Evolutionary conservation across 2,797 vertebrate genomes (phyloP).

Genomic region (Sebastes iracundus): DNA sequence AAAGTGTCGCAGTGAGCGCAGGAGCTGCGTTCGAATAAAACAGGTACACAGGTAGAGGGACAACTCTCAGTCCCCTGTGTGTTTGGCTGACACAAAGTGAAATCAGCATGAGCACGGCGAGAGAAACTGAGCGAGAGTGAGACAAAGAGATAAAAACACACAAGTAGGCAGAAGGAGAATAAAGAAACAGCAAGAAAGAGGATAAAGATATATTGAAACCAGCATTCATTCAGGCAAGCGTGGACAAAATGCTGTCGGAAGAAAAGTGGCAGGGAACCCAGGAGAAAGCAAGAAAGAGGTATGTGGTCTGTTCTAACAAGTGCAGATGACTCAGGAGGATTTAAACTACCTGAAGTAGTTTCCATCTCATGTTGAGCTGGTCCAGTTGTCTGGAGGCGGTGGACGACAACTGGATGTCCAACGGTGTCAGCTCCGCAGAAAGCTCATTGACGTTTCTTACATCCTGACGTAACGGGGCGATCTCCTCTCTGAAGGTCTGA

Average conservation of each 20-base stretch:
- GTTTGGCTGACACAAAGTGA: slow-evolving; percentile 43
- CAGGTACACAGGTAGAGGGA: slow-evolving; percentile 37
- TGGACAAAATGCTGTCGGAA: slow-evolving; percentile 17
- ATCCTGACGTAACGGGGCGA: slow-evolving; percentile 90
- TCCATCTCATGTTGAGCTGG: slow-evolving; percentile 96
- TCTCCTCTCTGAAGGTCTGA: slow-evolving; percentile 92
- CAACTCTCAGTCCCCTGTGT: slow-evolving; percentile 23
- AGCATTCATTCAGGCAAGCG: not conserved
- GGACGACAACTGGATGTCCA: slow-evolving; percentile 93
- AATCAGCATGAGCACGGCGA: slow-evolving; percentile 5
- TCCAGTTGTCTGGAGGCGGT: slow-evolving; percentile 93
- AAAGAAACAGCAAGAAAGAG: not conserved
- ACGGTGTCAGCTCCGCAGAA: slow-evolving; percentile 89
- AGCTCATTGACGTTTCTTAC: slow-evolving; percentile 91
- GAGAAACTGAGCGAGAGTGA: not conserved
- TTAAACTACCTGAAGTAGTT: slow-evolving; percentile 90
- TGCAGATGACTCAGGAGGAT: not conserved
- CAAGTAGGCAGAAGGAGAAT: not conserved
- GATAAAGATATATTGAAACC: not conserved
- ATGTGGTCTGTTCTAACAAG: not conserved
- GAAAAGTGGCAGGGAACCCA: not conserved
- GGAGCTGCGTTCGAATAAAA: slow-evolving; percentile 37
- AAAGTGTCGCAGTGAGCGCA: slow-evolving; percentile 30
- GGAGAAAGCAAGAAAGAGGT: not conserved
- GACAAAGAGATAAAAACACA: not conserved